These are phyloP conservation scores for Macquaria australasica DNA, from an alignment of 2,113 vertebrate genomes.

Conservation along the genomic window DNA sequence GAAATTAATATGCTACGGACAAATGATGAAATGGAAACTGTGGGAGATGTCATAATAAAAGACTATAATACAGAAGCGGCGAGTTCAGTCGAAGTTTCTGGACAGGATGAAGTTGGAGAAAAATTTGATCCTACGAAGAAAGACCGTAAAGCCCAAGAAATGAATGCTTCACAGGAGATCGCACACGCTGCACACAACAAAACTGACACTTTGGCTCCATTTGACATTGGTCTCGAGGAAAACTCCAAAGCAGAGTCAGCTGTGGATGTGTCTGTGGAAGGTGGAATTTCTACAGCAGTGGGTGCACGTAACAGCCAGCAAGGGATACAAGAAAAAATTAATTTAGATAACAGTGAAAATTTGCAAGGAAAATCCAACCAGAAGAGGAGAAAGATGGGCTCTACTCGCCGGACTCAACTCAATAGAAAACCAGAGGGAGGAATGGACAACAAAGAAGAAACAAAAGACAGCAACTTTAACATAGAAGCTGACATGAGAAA, in stretches of 20 bases:
- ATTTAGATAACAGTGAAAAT: slow-evolving; percentile 15
- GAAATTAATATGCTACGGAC: neutral
- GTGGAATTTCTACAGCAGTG: neutral
- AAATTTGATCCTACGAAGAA: neutral
- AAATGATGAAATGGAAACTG: slow-evolving; percentile 7
- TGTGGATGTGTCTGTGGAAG: slow-evolving; percentile 11
- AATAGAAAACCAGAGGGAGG: slow-evolving; percentile 32
- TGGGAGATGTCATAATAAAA: slow-evolving; percentile 17
- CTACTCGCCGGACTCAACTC: slow-evolving; percentile 56
- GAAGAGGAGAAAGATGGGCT: slow-evolving; percentile 74
- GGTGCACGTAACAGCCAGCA: neutral
- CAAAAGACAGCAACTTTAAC: neutral
- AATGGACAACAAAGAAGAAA: slow-evolving; percentile 3
- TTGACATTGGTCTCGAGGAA: slow-evolving; percentile 5
- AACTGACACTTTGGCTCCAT: neutral
- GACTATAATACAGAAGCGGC: neutral
- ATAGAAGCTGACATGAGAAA: slow-evolving; percentile 1
- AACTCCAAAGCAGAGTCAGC: slow-evolving; percentile 5
- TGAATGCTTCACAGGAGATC: neutral
- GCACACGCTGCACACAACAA: neutral
- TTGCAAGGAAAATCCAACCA: slow-evolving; percentile 35
- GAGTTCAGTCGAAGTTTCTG: neutral
- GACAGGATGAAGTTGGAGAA: slow-evolving; percentile 12
- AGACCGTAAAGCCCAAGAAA: neutral
- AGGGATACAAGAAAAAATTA: neutral